These are phyloP conservation scores for Nymphalis urticae DNA, from an alignment of 2,888 invertebrate genomes.

Conservation along the genomic window DNA sequence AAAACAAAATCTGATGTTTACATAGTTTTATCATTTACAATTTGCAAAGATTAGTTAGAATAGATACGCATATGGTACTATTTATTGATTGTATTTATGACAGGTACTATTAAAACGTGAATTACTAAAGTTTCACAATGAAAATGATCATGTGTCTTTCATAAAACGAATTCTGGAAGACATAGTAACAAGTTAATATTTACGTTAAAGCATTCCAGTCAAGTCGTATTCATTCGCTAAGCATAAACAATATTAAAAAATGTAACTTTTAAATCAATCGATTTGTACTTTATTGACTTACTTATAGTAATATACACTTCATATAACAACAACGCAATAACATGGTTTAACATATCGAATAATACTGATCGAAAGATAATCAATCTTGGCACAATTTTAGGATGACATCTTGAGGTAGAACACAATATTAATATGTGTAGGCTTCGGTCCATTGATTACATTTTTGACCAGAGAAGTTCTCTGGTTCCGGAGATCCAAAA, in stretches of 20 bases:
- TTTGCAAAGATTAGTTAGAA: no score
- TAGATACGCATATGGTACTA: no score
- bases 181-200: background rate
- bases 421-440: conserved; percentile 33
- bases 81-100: no score
- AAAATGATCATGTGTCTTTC: background rate
- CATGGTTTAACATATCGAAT: conserved; percentile 45
- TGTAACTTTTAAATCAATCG: background rate
- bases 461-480: conserved; percentile 36
- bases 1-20: no score
- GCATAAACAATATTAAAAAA: background rate
- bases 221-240: conserved; percentile 2
- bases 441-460: conserved; percentile 5
- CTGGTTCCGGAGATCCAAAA: conserved; percentile 45
- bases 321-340: conserved; percentile 21
- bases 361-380: conserved; percentile 61
- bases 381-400: conserved; percentile 62
- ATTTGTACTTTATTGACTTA: conserved; percentile 27
- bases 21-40: no score
- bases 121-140: no score
- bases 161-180: background rate
- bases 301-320: conserved; percentile 37
- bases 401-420: conserved; percentile 55
- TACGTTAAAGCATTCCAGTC: conserved; percentile 1
- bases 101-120: no score